Evolutionary conservation across 2,113 vertebrate genomes (phyloP).

Genomic region (Rhadina sibilatrix): DNA sequence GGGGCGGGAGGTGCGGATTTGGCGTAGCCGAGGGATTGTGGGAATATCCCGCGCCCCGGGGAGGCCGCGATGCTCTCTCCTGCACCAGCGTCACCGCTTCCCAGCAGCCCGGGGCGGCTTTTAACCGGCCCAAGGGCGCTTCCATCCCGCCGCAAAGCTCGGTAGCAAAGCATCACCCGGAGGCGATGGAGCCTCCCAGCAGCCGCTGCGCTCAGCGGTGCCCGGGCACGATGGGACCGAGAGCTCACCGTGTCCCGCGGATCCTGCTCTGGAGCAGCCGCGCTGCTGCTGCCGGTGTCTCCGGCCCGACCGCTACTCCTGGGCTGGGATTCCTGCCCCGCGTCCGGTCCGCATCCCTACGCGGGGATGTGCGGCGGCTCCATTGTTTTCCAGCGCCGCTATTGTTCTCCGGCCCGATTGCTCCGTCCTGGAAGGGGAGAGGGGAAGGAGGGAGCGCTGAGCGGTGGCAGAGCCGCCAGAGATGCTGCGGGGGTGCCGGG

Average conservation of each 20-base stretch:
- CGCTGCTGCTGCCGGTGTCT: background rate
- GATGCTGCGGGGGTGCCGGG: background rate
- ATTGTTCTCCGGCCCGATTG: background rate
- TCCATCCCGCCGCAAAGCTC: background rate
- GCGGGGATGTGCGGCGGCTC: background rate
- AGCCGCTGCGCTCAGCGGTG: background rate
- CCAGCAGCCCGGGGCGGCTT: background rate
- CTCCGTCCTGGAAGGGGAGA: background rate
- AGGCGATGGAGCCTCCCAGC: background rate
- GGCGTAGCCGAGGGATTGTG: slow-evolving; percentile 22
- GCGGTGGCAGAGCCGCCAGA: fast-evolving
- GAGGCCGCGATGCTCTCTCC: background rate
- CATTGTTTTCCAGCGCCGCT: slow-evolving; percentile 47
- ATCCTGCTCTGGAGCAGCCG: background rate
- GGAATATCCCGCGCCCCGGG: slow-evolving; percentile 22
- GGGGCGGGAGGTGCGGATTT: background rate
- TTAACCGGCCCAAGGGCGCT: background rate
- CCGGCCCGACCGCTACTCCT: background rate
- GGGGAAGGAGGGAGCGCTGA: background rate
- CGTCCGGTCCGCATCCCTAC: background rate
- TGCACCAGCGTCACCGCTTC: background rate
- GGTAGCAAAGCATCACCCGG: background rate
- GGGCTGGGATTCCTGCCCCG: background rate
- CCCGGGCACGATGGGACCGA: background rate
- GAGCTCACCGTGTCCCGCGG: background rate